Conservation (phyloP, 2,113 vertebrate genomes). For the Psilopogon haemacephalus region DNA sequence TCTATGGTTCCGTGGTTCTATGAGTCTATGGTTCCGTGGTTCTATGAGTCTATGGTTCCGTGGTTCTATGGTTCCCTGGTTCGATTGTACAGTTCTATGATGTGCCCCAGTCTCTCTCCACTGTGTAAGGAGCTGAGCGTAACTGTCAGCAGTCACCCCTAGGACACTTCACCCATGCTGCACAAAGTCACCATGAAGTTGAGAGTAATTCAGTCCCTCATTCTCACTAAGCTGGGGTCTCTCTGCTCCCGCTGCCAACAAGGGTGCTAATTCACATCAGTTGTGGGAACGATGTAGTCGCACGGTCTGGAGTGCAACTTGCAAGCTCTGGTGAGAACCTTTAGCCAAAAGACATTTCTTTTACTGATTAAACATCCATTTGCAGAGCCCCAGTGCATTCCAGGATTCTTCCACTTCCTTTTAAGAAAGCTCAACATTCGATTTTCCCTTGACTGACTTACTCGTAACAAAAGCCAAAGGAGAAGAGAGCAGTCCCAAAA, state of each 20-base stretch:
- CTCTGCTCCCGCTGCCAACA: neutral
- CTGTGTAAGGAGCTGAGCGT: neutral
- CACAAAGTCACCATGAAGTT: neutral
- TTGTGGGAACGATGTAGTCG: conserved; percentile 33
- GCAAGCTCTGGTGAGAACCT: conserved; percentile 10
- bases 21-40: too few species aligned
- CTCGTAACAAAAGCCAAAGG: conserved; percentile 64
- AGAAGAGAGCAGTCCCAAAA: conserved; percentile 58
- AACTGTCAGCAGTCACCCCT: neutral
- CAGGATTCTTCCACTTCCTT: conserved; percentile 63
- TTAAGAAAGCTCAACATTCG: conserved; percentile 50
- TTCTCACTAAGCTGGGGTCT: neutral
- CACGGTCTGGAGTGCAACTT: conserved; percentile 22
- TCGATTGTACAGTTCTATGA: too few species aligned
- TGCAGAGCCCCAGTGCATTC: conserved; percentile 45
- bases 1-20: too few species aligned
- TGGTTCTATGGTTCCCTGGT: too few species aligned
- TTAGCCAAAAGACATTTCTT: conserved; percentile 62
- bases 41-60: too few species aligned
- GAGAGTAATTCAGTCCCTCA: neutral
- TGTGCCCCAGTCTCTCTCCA: fast-evolving
- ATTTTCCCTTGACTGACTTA: conserved; percentile 50
- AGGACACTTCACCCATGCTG: neutral
- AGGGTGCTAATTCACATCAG: conserved; percentile 55
- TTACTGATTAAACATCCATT: conserved; percentile 64